phyloP scores from a whole-genome alignment of 2,888 invertebrate genomes.

The Leucophenga montana region DNA sequence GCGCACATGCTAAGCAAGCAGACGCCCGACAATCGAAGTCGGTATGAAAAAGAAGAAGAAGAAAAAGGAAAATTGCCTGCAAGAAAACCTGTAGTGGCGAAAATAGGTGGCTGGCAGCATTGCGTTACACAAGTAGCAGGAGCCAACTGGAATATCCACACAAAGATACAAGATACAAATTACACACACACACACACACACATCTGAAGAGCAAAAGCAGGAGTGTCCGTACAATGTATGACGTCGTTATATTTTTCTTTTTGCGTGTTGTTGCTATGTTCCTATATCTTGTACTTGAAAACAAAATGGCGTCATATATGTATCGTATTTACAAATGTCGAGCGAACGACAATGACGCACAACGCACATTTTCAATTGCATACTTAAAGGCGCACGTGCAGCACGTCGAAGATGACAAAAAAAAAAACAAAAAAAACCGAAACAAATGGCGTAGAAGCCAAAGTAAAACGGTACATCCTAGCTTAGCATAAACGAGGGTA shows the following conservation, averaged over 20 bases:
- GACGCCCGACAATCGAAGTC: not conserved
- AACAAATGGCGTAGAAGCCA: not conserved
- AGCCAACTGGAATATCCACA: not conserved
- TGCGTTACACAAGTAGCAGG: not conserved
- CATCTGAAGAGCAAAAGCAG: too few species aligned
- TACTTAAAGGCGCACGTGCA: slow-evolving; percentile 3
- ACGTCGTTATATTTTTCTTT: not conserved
- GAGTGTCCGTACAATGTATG: not conserved
- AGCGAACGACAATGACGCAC: not conserved
- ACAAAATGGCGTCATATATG: not conserved
- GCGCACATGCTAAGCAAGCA: slow-evolving; percentile 53
- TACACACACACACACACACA: not conserved
- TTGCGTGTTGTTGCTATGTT: too few species aligned
- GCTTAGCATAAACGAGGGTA: too few species aligned
- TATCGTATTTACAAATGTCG: not conserved
- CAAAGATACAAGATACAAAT: not conserved
- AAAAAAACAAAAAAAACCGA: not conserved
- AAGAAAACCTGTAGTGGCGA: not conserved
- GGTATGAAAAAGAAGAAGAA: slow-evolving; percentile 42
- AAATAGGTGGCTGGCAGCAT: too few species aligned
- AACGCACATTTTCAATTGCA: slow-evolving; percentile 12
- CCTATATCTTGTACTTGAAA: too few species aligned
- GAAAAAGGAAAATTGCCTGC: not conserved
- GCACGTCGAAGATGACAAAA: not conserved
- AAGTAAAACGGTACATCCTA: not conserved